These are phyloP conservation scores for Phodopus roborovskii DNA, from an alignment of 2,113 vertebrate genomes.

Conservation along the genomic window DNA sequence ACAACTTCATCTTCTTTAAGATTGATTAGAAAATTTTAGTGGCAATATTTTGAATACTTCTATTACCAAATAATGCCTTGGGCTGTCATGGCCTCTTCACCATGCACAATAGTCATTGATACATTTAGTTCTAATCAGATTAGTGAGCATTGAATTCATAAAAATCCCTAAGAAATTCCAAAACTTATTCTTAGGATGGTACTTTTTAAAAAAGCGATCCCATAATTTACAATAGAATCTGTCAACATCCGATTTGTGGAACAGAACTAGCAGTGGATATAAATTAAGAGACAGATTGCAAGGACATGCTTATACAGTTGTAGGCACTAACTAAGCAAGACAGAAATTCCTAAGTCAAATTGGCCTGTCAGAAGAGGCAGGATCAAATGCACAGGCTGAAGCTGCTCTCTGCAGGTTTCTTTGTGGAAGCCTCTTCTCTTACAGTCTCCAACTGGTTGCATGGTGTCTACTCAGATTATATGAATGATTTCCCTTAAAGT, in stretches of 20 bases:
- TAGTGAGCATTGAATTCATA: not conserved
- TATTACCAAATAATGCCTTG: not conserved
- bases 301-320: not conserved
- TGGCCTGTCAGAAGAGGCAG: not conserved
- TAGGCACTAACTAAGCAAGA: not conserved
- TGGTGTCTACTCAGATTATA: not conserved
- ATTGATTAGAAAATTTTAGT: not conserved
- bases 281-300: not conserved
- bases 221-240: not conserved
- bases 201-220: not conserved
- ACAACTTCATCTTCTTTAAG: not conserved
- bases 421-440: not conserved
- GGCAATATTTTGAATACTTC: not conserved
- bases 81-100: not conserved
- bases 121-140: not conserved
- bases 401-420: not conserved
- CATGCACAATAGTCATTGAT: not conserved
- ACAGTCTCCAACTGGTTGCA: not conserved
- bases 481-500: not conserved
- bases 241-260: not conserved
- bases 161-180: not conserved
- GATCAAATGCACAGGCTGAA: not conserved
- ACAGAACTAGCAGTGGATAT: not conserved
- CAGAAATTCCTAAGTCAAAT: not conserved
- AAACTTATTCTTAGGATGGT: not conserved